These are phyloP conservation scores for Eucriotettix oculatus DNA, from an alignment of 2,888 invertebrate genomes.

Conservation along the genomic window DNA sequence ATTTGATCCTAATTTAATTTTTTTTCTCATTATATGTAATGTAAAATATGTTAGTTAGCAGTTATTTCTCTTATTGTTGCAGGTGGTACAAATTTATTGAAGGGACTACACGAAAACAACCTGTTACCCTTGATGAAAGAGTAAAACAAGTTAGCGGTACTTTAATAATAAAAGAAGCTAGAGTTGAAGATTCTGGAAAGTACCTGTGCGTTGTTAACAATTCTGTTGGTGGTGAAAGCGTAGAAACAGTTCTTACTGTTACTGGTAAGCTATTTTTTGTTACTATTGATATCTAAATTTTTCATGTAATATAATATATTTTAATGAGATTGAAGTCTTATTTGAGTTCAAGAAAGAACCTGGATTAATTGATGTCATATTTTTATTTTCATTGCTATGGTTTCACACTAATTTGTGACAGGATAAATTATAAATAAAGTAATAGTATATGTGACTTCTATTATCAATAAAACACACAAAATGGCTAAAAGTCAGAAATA, in stretches of 20 bases:
- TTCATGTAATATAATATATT: background rate
- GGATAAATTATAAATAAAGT: no score
- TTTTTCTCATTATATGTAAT: no score
- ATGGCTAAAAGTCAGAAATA: no score
- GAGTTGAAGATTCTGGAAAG: conserved; percentile 84
- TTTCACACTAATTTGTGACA: no score
- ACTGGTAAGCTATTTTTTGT: conserved; percentile 34
- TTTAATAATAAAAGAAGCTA: conserved; percentile 77
- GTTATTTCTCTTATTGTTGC: conserved; percentile 30
- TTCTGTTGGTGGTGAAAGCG: conserved; percentile 80
- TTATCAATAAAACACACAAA: no score
- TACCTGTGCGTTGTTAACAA: conserved; percentile 91
- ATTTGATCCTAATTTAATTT: no score
- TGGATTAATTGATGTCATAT: no score
- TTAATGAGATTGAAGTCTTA: background rate
- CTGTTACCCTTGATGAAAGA: conserved; percentile 76
- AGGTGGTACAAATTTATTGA: conserved; percentile 92
- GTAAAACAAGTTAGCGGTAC: conserved; percentile 89
- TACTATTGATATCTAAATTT: background rate
- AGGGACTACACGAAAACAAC: conserved; percentile 68
- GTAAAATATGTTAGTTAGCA: background rate
- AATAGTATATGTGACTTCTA: no score
- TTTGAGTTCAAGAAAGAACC: no score
- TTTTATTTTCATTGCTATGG: no score
- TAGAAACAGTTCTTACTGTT: conserved; percentile 81